phyloP scores from a whole-genome alignment of 2,113 vertebrate genomes.

The Macquaria australasica region DNA sequence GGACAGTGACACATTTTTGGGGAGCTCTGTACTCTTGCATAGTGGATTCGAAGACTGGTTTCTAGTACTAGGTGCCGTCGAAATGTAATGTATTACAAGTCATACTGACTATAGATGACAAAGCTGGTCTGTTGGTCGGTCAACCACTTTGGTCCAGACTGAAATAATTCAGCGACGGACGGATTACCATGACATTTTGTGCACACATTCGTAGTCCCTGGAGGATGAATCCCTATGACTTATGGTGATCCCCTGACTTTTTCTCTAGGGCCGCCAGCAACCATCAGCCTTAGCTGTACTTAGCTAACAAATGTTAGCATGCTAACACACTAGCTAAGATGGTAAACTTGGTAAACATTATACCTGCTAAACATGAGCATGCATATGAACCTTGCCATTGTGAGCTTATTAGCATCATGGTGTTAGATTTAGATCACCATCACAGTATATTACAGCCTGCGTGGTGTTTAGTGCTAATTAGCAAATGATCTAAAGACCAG shows the following conservation, averaged over 20 bases:
- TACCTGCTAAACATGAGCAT: background rate
- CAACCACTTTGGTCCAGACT: background rate
- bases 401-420: background rate
- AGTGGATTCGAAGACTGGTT: background rate
- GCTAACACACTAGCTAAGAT: background rate
- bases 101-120: background rate
- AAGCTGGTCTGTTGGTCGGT: too few relatives aligned
- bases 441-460: background rate
- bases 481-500: too few relatives aligned
- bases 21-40: background rate
- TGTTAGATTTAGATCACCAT: background rate
- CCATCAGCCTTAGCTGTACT: background rate
- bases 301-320: background rate
- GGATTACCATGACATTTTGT: background rate
- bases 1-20: background rate
- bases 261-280: too few relatives aligned
- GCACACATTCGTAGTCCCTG: background rate
- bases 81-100: background rate
- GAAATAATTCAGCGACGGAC: background rate
- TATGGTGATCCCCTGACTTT: too few relatives aligned
- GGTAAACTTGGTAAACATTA: background rate
- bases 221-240: too few relatives aligned
- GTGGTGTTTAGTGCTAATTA: background rate
- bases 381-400: background rate
- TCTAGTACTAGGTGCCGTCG: background rate